These are phyloP conservation scores for Aptenodytes forsteri DNA, from an alignment of 2,113 vertebrate genomes.

Conservation along the genomic window DNA sequence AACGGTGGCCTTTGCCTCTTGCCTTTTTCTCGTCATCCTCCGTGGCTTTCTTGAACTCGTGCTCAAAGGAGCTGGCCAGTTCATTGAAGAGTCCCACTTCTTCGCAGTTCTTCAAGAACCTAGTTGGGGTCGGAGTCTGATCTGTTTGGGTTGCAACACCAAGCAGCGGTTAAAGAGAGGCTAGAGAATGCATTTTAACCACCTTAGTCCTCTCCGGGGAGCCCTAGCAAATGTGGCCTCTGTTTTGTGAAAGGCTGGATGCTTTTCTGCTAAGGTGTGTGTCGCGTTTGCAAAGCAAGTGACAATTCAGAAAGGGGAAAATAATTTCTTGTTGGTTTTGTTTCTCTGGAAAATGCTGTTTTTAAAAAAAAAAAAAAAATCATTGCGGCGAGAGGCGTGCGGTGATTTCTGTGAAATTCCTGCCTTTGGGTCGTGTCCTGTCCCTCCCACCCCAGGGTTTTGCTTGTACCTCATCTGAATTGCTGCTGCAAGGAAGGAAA, in stretches of 20 bases:
- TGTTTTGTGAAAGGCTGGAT: not conserved
- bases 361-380: no score
- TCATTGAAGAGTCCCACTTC: slow-evolving; percentile 98
- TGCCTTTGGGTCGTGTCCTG: not conserved
- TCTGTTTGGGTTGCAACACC: slow-evolving; percentile 72
- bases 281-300: not conserved
- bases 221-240: fast-evolving
- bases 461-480: not conserved
- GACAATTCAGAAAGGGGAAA: not conserved
- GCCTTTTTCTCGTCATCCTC: slow-evolving; percentile 94
- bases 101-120: slow-evolving; percentile 98
- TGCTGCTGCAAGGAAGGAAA: not conserved
- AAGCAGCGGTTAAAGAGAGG: not conserved
- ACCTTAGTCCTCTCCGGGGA: not conserved
- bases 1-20: slow-evolving; percentile 13
- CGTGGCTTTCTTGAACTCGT: slow-evolving; percentile 91
- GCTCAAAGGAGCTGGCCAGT: slow-evolving; percentile 92
- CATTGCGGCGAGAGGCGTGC: fast-evolving
- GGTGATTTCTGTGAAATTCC: not conserved
- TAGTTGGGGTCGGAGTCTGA: slow-evolving; percentile 96
- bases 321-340: fast-evolving
- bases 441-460: not conserved
- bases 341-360: not conserved
- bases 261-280: not conserved
- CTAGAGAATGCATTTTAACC: not conserved